Conservation (phyloP, 2,797 vertebrate species). For the Macrochelys suwanniensis region DNA sequence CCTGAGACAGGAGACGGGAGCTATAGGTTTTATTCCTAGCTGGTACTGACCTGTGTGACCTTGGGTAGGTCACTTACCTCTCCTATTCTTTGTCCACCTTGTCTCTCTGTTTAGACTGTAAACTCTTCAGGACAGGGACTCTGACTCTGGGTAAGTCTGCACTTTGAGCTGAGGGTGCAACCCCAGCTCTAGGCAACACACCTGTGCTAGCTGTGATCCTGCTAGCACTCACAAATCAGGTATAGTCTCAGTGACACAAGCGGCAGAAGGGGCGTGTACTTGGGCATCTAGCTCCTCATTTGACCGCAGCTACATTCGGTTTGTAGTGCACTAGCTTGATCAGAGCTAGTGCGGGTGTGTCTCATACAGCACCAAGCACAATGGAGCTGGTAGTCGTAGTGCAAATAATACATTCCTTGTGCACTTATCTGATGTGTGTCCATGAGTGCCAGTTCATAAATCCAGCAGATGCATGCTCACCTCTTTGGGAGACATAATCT, state of each 20-base stretch:
- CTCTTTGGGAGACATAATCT: not conserved
- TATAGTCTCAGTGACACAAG: too few species aligned
- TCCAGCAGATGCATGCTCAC: not conserved
- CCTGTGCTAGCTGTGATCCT: too few species aligned
- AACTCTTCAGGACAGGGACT: not conserved
- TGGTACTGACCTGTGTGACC: conserved; percentile 13
- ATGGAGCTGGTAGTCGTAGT: not conserved
- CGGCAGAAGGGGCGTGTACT: too few species aligned
- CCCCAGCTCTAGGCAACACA: not conserved
- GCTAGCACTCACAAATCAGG: too few species aligned
- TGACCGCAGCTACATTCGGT: too few species aligned
- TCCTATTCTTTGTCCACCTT: not conserved
- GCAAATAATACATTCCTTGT: not conserved
- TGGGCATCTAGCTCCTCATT: too few species aligned
- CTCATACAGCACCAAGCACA: not conserved
- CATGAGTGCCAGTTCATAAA: not conserved
- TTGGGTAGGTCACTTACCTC: not conserved
- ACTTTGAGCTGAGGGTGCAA: not conserved
- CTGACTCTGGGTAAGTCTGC: not conserved
- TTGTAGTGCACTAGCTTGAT: not conserved
- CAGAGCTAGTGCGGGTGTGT: not conserved
- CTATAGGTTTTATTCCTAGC: not conserved
- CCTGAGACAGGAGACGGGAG: too few species aligned
- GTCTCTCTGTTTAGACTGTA: not conserved
- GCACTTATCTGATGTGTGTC: not conserved